Base-by-base conservation (phyloP, 2,888 invertebrate species). In the Elmis aenea region DNA sequence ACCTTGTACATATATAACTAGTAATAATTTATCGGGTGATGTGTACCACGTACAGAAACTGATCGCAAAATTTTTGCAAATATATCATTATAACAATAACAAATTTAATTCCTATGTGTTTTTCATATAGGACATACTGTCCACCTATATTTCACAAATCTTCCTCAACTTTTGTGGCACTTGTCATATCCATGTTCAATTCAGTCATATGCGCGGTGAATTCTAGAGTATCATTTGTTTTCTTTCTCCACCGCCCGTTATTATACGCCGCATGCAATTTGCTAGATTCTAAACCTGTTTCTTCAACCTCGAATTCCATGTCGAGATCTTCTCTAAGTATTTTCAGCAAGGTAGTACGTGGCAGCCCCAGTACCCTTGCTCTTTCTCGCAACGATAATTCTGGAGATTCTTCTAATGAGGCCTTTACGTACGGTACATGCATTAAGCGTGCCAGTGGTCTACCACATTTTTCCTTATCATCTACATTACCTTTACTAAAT, bases 381-480 rank as follows among this genome's bases (percentile, higher is more conserved):
- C 69, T 59, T 48, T 69, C 70, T 4, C 70, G 59, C 39, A 70
- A 47, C 2, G 70, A 70, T 48, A 70, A 57, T 24, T 59, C 54
- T 2, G 70, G 70, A 16, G 66, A 57, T 23, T 64, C 51, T 14
- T 53, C 51, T 18, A 69, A 43, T 1, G 69, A 70, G 22, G 65
- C 66, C 16, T 60, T 61, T 26, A 70, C 70, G 25, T 60, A 64
- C 3, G 62, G 60, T 28, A 66, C 55, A 37, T 61, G 64, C 35
- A 52, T 56, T 33, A 59, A 35, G 16, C 60, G 41, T 6, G 57
- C 53, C 31, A 59, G 46, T 9, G 70, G 70, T 6, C 71, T 57
- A 2, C 70, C 70, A 1, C 65, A 58, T 34, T 69, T 57, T 4
- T 68, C 67, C 6, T 65, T 64, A 43, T 70, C 70, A 11, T 64